Evolutionary conservation across 2,113 vertebrate genomes (phyloP), one percentile per base, ranked within the genome.

Genomic region (Sebastes fasciatus): DNA sequence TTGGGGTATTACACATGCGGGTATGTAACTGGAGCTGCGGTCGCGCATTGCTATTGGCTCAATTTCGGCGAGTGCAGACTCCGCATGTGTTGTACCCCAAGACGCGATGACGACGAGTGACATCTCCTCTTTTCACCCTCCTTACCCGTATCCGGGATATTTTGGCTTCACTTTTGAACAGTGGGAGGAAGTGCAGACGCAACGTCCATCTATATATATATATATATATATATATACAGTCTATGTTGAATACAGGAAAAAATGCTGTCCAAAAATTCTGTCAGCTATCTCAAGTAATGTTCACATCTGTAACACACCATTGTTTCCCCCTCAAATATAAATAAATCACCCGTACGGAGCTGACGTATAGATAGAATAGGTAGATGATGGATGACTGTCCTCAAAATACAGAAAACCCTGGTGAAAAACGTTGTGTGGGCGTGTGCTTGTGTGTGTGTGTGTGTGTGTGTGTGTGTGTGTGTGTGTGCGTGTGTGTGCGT

Each of bases 351-450:
- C 2, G 5, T 8, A 76, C 62, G 51, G 55, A 61, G 43, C 16
- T 58, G 65, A 70, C 68, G 7, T 23, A 66, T 6, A 46, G 79
- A 72, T 42, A 54, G 46, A 79, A 45, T 7, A 69, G 51, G 16
- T 58, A 57, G 69, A 74, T 62, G 45, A 74, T 73, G 46, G 70
- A 87, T 83, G 57, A 61, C 62, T 86, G 42, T 76, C 26, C 63
- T 85, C 21, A 77, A 84, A 89, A 55, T 76, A 80, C 68, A 87
- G 73, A 77, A 57, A 84, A 77, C 51, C 17, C 77, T 77, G 81
- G 82, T 91, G 80, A 88, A 90, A 86, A 81, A 69, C n/a, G 14
- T 79, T 79, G 75, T 92, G 79, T 91, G 87, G 46, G 64, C 45
- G 72, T 87, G 84, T 74, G 68, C n/a, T 16, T 78, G 61, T 62